These are phyloP conservation scores for Zootermopsis nevadensis DNA, from an alignment of 2,888 invertebrate species.

Conservation along the genomic window DNA sequence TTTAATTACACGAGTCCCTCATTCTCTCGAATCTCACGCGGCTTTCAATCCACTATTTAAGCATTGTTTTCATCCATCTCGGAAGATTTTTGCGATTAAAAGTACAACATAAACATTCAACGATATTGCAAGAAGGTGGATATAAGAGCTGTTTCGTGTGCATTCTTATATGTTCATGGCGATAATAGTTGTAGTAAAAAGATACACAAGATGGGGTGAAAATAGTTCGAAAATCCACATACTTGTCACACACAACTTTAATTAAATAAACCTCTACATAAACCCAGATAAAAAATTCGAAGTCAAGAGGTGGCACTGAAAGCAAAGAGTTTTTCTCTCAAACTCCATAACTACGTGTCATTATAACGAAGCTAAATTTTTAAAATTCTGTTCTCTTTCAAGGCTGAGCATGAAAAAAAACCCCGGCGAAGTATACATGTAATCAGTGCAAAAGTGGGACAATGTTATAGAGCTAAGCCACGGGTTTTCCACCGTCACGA, in stretches of 20 bases:
- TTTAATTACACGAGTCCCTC: too few species aligned
- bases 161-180: background rate
- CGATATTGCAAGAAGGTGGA: too few species aligned
- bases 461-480: too few species aligned
- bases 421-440: background rate
- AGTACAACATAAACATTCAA: too few species aligned
- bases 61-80: too few species aligned
- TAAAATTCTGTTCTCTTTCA: constrained; percentile 10
- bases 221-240: background rate
- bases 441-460: background rate
- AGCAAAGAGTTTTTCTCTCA: background rate
- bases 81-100: too few species aligned
- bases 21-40: too few species aligned
- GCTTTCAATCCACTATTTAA: too few species aligned
- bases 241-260: background rate
- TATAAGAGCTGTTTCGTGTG: too few species aligned
- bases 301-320: constrained; percentile 37
- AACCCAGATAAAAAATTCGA: background rate
- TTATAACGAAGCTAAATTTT: constrained; percentile 6
- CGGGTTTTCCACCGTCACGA: too few species aligned
- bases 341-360: background rate
- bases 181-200: background rate
- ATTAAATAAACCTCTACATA: background rate
- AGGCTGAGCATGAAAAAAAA: background rate
- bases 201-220: too few species aligned